Base-by-base conservation (phyloP, 1,140 invertebrate species). In the Drosophila arawakana region DNA sequence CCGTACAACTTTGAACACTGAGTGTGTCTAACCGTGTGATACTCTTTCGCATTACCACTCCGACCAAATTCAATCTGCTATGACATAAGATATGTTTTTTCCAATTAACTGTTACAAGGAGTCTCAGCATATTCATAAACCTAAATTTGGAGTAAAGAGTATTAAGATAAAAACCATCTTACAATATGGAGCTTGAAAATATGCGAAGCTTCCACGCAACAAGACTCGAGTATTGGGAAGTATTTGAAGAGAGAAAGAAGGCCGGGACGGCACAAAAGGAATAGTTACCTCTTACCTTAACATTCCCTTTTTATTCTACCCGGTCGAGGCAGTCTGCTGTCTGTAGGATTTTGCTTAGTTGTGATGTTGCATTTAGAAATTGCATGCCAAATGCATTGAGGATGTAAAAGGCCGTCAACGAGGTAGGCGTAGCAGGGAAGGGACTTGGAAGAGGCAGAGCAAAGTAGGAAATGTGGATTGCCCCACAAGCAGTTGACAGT, bases 311-410 rank as follows among this genome's bases (percentile, higher is more conserved):
- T 21, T 2, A 0, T 21, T 2, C 1, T 21, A 2, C 18, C 0
- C 30, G 6, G 47, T 67, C 47, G 63, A 67, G 13, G 15, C 57
- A 59, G 61, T 39, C 57, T 47, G 46, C 57, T 46, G 62, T 54
- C 65, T 41, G 47, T 60, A 39, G 50, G 67, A 62, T 68, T 60
- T 60, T 62, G 54, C 37, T 41, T 43, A 30, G 52, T 59, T 73
- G 18, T 60, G 47, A 46, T 54, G 72, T 74, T 85, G 81, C 81
- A 85, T 84, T 84, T 85, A 69, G 65, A 84, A 78, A 84, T 85
- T 85, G 81, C 78, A 85, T 85, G 81, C 78, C 81, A 85, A 84
- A 85, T 75, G 77, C 77, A 84, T 70, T 78, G 71, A 73, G 58
- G 43, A 62, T 37, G 34, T 43, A 39, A 55, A 59, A 41, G 44